Evolutionary conservation across 2,797 vertebrate genomes (phyloP).

Genomic region (Ptychadena robeensis): DNA sequence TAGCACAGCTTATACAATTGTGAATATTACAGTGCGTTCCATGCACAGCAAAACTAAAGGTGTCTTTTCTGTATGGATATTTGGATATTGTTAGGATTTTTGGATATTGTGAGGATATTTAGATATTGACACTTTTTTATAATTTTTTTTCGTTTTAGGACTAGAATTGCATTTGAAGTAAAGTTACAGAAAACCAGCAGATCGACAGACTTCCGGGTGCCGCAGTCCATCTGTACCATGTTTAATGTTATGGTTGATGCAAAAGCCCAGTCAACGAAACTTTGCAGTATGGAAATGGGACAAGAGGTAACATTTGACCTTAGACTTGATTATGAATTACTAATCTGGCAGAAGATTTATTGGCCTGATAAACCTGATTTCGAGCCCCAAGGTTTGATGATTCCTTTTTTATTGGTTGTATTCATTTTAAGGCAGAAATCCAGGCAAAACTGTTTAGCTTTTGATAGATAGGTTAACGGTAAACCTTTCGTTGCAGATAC

Average conservation of each 20-base stretch:
- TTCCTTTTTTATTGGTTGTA: no score
- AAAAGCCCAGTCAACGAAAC: conserved; percentile 98
- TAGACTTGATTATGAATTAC: background rate
- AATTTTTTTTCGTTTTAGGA: conserved; percentile 84
- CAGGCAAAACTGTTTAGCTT: no score
- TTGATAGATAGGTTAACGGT: no score
- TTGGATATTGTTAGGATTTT: no score
- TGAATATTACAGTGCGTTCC: no score
- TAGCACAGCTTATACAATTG: no score
- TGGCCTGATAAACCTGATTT: no score
- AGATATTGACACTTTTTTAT: conserved; percentile 14
- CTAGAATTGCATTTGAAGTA: conserved; percentile 98
- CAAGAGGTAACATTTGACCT: conserved; percentile 88
- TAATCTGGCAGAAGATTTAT: background rate
- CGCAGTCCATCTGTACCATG: conserved; percentile 99
- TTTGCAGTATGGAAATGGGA: conserved; percentile 99
- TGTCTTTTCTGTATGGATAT: no score
- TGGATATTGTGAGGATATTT: background rate
- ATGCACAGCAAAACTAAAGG: no score
- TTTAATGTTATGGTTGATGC: conserved; percentile 99
- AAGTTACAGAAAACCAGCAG: conserved; percentile 98
- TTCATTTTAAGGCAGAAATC: no score
- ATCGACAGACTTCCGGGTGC: conserved; percentile 98
- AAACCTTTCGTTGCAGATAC: no score
- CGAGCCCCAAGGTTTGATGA: no score